These are phyloP conservation scores for Micromussa lordhowensis DNA, from an alignment of 92 coral and sea anemone genomes.

Conservation along the genomic window DNA sequence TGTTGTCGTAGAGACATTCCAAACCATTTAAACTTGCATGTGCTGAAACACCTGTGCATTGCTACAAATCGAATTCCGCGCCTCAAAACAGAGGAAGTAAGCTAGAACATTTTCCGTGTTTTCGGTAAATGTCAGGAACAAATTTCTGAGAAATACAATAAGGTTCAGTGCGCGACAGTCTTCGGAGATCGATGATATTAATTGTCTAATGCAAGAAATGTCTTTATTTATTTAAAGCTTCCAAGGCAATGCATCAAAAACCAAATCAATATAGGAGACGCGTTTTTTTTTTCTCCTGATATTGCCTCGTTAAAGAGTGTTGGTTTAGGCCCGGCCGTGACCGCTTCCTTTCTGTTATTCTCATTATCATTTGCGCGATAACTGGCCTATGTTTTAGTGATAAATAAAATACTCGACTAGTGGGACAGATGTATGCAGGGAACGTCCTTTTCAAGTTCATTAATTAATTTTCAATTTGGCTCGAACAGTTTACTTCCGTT, in stretches of 20 bases:
- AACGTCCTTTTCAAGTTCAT: neutral
- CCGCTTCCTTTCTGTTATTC: neutral
- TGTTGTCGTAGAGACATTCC: conserved; percentile 31
- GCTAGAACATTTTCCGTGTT: neutral
- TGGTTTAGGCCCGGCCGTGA: no score
- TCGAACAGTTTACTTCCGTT: neutral
- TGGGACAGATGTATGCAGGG: neutral
- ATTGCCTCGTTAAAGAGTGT: no score
- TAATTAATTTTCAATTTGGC: neutral
- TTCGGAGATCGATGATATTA: neutral
- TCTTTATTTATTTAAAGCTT: no score
- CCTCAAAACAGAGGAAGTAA: neutral
- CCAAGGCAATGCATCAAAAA: no score
- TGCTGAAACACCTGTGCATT: conserved; percentile 26
- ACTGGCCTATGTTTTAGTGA: neutral
- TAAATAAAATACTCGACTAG: neutral
- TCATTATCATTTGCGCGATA: neutral
- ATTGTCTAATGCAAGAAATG: neutral
- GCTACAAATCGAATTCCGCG: neutral
- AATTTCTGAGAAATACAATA: neutral
- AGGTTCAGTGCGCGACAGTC: neutral
- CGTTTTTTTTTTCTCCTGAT: no score
- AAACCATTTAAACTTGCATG: neutral
- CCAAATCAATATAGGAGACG: no score
- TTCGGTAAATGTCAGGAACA: neutral